Conservation (phyloP, 2,797 vertebrate genomes). For the Simalia tracyae region DNA sequence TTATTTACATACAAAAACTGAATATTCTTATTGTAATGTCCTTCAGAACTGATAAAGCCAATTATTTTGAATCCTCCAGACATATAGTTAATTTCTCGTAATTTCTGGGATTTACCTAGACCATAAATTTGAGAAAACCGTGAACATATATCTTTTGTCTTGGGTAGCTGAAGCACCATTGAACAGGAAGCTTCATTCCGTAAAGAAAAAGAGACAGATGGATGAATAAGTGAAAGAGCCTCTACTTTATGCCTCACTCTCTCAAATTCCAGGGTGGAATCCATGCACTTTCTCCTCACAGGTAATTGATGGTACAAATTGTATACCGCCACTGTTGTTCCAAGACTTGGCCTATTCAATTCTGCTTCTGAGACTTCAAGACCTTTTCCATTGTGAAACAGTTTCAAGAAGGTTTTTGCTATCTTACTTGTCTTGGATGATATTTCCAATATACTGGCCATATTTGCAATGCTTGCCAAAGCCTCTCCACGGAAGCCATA, state of each 20-base stretch:
- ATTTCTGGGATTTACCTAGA: conserved; percentile 82
- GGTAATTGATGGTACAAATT: conserved; percentile 92
- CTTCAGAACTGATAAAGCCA: conserved; percentile 87
- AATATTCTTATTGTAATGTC: conserved; percentile 91
- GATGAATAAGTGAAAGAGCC: conserved; percentile 88
- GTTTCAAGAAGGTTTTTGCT: conserved; percentile 83
- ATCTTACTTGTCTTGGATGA: conserved; percentile 80
- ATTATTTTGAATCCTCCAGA: conserved; percentile 80
- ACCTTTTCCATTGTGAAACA: conserved; percentile 83
- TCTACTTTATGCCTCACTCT: conserved; percentile 88
- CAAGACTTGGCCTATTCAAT: conserved; percentile 80
- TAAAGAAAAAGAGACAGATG: conserved; percentile 88
- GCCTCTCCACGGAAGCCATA: conserved; percentile 95
- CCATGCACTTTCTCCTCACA: conserved; percentile 87
- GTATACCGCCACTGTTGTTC: conserved; percentile 87
- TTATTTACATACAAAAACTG: conserved; percentile 92
- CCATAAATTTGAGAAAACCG: conserved; percentile 92
- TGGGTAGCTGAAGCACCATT: conserved; percentile 89
- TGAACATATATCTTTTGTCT: conserved; percentile 83
- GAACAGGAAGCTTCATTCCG: conserved; percentile 86
- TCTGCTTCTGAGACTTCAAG: conserved; percentile 81
- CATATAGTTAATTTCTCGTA: conserved; percentile 80
- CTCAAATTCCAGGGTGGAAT: conserved; percentile 86
- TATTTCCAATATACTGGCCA: conserved; percentile 87
- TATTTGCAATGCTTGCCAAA: conserved; percentile 84